These are phyloP conservation scores for Somateria mollissima DNA, from an alignment of 2,797 vertebrate species.

Conservation along the genomic window DNA sequence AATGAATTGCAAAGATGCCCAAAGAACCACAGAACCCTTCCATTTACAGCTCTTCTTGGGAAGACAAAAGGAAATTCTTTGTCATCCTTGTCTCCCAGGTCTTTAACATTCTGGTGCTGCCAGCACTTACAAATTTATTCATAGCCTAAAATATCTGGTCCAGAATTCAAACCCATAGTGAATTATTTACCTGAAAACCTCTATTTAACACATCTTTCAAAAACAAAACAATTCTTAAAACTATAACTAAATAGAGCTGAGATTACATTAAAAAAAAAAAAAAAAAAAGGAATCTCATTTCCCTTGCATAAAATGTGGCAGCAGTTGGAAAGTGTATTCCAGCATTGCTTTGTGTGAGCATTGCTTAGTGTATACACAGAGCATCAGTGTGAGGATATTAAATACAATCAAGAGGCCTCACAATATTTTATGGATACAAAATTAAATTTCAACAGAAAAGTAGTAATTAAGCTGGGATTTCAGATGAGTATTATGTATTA, in stretches of 20 bases:
- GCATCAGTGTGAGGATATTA: constrained; percentile 20
- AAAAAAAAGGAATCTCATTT: constrained; percentile 68
- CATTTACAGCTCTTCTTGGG: background rate
- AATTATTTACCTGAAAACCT: constrained; percentile 58
- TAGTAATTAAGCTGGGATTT: constrained; percentile 37
- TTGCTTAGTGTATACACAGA: constrained; percentile 34
- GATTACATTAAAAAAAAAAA: constrained; percentile 57
- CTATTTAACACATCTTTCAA: constrained; percentile 60
- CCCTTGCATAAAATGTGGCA: constrained; percentile 34
- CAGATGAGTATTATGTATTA: background rate
- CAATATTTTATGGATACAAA: constrained; percentile 10
- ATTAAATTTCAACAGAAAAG: constrained; percentile 34
- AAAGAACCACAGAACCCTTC: background rate
- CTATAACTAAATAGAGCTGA: constrained; percentile 75
- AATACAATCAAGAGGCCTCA: constrained; percentile 9
- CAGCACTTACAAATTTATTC: constrained; percentile 71
- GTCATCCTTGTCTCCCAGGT: background rate
- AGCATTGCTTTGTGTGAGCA: constrained; percentile 10
- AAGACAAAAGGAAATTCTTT: constrained; percentile 11
- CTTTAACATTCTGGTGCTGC: constrained; percentile 47
- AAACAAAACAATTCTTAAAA: constrained; percentile 65
- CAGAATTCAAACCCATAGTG: constrained; percentile 48
- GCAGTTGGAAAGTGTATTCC: constrained; percentile 31
- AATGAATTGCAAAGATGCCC: background rate
- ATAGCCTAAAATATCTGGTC: constrained; percentile 60